phyloP scores from a whole-genome alignment of 2,888 invertebrate species.

The Eupithecia insigniata region DNA sequence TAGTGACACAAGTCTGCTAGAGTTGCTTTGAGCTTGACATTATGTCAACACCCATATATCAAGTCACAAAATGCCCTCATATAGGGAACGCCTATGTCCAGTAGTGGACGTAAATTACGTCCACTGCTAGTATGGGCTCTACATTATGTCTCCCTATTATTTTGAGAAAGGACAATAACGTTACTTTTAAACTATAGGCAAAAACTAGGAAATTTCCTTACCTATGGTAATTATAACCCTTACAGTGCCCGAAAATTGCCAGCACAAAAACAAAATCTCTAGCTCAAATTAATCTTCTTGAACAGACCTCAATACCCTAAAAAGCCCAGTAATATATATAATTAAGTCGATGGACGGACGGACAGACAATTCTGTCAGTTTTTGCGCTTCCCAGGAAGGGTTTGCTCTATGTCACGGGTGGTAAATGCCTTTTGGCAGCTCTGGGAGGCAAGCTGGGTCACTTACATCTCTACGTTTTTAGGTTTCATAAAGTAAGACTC shows the following conservation, averaged over 20 bases:
- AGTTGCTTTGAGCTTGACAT: neutral
- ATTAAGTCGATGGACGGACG: slow-evolving; percentile 56
- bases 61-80: no score
- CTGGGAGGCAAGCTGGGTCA: neutral
- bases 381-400: slow-evolving; percentile 57
- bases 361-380: slow-evolving; percentile 58
- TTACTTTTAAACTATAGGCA: neutral
- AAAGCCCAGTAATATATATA: slow-evolving; percentile 60
- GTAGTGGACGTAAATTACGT: no score
- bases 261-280: slow-evolving; percentile 1
- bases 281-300: slow-evolving; percentile 27
- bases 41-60: no score
- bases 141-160: neutral
- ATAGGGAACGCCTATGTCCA: no score
- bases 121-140: no score
- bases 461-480: neutral
- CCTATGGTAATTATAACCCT: neutral
- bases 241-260: neutral
- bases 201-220: neutral
- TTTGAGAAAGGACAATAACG: neutral
- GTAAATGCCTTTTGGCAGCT: slow-evolving; percentile 33
- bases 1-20: neutral
- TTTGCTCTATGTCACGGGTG: slow-evolving; percentile 51
- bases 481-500: neutral
- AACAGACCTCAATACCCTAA: slow-evolving; percentile 46